Percentiles rank a stretch among this genome's conserved stretches.
These are phyloP conservation scores for Cryptus armator DNA, from an alignment of 2,888 invertebrate genomes.

Conservation along the genomic window DNA sequence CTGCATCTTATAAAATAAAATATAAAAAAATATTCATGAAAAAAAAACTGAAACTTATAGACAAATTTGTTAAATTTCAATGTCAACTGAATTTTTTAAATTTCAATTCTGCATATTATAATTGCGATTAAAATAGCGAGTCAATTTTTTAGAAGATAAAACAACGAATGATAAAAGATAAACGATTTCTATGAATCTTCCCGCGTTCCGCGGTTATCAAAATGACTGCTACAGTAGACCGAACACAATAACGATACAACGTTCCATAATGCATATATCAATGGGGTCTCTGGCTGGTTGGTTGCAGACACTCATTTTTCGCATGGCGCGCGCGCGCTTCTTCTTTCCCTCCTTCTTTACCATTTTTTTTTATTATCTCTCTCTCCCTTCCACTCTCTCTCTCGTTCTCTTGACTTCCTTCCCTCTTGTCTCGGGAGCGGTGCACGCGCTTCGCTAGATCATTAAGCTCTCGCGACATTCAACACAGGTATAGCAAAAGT, in stretches of 20 bases:
- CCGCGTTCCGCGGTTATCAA: not conserved
- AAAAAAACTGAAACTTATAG: too few relatives aligned
- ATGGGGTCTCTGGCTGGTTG: not conserved
- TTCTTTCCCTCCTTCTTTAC: conserved; percentile 39
- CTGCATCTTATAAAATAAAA: too few relatives aligned
- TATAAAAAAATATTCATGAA: too few relatives aligned
- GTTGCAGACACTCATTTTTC: conserved; percentile 49
- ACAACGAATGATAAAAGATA: not conserved
- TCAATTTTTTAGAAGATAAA: not conserved
- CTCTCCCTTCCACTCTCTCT: conserved; percentile 15
- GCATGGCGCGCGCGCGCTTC: conserved; percentile 34
- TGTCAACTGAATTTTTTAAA: too few relatives aligned
- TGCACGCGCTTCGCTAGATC: conserved; percentile 53
- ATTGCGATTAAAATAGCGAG: too few relatives aligned
- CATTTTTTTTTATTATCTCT: conserved; percentile 22
- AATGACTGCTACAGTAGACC: conserved; percentile 3
- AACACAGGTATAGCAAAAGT: conserved; percentile 13
- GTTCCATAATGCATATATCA: conserved; percentile 52
- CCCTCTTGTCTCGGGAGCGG: conserved; percentile 36
- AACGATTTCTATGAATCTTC: not conserved
- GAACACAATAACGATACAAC: conserved; percentile 41
- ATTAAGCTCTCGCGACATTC: conserved; percentile 52
- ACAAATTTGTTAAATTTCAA: too few relatives aligned
- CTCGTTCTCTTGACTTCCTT: conserved; percentile 15
- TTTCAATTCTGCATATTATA: too few relatives aligned